phyloP scores from a whole-genome alignment of 1,140 invertebrate genomes.

The Scaptomyza montana region DNA sequence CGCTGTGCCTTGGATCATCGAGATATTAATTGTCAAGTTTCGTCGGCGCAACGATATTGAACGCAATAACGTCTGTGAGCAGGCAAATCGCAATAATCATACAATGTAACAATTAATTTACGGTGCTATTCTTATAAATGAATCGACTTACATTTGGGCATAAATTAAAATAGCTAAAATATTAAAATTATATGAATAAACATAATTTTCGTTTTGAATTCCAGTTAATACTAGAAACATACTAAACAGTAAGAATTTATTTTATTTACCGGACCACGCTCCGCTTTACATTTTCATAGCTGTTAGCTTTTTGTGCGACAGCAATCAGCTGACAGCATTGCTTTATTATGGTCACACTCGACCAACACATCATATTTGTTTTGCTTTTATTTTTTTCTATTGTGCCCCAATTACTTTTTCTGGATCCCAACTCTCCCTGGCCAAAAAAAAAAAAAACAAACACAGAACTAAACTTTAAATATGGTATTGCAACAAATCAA shows the following conservation, averaged over 20 bases:
- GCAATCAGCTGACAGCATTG: conserved; percentile 23
- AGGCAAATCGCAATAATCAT: conserved; percentile 32
- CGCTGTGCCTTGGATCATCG: conserved; percentile 76
- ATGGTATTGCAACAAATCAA: conserved; percentile 80
- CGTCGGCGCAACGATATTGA: conserved; percentile 62
- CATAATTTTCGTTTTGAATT: no score
- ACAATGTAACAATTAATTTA: conserved; percentile 34
- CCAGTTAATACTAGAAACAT: neutral
- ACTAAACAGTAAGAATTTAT: neutral
- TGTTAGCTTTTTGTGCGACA: conserved; percentile 4
- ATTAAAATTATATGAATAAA: neutral
- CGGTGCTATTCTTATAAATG: no score
- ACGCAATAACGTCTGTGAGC: conserved; percentile 61
- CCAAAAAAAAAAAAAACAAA: conserved; percentile 5
- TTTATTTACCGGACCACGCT: no score
- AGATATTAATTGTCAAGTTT: conserved; percentile 70
- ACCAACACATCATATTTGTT: conserved; percentile 46
- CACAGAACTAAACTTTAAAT: conserved; percentile 7
- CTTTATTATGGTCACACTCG: conserved; percentile 28
- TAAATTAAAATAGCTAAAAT: no score
- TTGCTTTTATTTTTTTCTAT: conserved; percentile 40
- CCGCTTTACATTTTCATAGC: conserved; percentile 3
- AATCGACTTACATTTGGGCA: no score
- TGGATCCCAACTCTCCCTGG: conserved; percentile 9
- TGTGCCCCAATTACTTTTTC: conserved; percentile 36